Evolutionary conservation across 2,797 vertebrate genomes (phyloP).

Genomic region (Girardinus metallicus): DNA sequence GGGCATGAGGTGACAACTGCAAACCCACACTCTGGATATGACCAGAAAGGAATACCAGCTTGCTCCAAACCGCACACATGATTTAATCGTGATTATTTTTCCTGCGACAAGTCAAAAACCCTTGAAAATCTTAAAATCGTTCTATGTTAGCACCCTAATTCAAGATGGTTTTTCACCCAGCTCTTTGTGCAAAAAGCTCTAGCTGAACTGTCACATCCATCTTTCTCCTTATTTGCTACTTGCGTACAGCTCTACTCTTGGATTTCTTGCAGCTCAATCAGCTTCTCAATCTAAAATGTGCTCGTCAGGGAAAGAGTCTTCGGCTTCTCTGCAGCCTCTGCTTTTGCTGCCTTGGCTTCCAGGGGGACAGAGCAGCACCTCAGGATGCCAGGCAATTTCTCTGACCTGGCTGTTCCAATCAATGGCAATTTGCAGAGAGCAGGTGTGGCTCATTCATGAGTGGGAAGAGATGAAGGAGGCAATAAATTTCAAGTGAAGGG

Average conservation of each 20-base stretch:
- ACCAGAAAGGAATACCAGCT: conserved; percentile 36
- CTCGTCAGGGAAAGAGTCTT: conserved; percentile 27
- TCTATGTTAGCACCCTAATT: conserved; percentile 20
- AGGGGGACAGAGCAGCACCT: conserved; percentile 27
- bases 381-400: conserved; percentile 44
- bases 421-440: conserved; percentile 32
- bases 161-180: background rate
- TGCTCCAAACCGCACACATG: conserved; percentile 14
- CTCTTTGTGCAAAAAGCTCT: conserved; percentile 24
- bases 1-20: conserved; percentile 46
- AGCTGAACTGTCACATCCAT: conserved; percentile 32
- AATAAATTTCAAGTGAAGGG: conserved; percentile 10
- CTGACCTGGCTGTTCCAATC: conserved; percentile 49
- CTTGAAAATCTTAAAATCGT: conserved; percentile 27
- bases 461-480: conserved; percentile 23
- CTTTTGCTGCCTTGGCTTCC: conserved; percentile 26
- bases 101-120: conserved; percentile 36
- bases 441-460: conserved; percentile 38
- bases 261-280: conserved; percentile 25
- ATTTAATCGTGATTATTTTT: conserved; percentile 56
- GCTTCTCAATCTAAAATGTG: conserved; percentile 18
- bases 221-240: conserved; percentile 27
- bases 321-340: conserved; percentile 27
- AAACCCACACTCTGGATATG: conserved; percentile 25
- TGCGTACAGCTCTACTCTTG: conserved; percentile 32